These are phyloP conservation scores for Ophion costatus DNA, from an alignment of 2,888 invertebrate genomes.

Conservation along the genomic window DNA sequence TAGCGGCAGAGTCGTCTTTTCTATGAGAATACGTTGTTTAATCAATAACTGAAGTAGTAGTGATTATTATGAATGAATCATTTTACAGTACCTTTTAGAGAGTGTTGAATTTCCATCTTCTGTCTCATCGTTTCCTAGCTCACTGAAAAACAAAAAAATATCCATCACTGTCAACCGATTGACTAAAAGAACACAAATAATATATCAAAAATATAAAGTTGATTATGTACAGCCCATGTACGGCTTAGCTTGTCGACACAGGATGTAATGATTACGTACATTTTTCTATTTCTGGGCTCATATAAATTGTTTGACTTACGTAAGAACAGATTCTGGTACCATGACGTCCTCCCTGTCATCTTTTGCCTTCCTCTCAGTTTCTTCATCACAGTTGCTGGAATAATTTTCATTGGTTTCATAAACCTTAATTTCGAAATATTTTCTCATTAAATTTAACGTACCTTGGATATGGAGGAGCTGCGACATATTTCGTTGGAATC, in stretches of 20 bases:
- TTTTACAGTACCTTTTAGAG: slow-evolving; percentile 14
- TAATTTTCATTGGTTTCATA: slow-evolving; percentile 13
- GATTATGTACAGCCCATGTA: slow-evolving; percentile 8
- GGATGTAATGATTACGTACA: slow-evolving; percentile 18
- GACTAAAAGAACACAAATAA: slow-evolving; percentile 33
- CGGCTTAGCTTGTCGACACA: not conserved
- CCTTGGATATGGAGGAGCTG: slow-evolving; percentile 12
- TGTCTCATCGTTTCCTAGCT: slow-evolving; percentile 12
- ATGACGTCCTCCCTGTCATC: slow-evolving; percentile 18
- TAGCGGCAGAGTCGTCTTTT: slow-evolving; percentile 6
- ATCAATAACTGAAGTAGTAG: too few relatives aligned
- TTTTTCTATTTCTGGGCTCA: slow-evolving; percentile 5
- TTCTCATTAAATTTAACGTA: slow-evolving; percentile 10
- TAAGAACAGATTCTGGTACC: slow-evolving; percentile 12
- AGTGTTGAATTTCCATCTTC: slow-evolving; percentile 23
- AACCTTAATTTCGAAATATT: slow-evolving; percentile 14
- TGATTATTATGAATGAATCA: slow-evolving; percentile 19
- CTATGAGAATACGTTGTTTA: slow-evolving; percentile 12
- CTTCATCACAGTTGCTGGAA: slow-evolving; percentile 5
- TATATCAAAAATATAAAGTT: slow-evolving; percentile 10
- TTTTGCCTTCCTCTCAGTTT: slow-evolving; percentile 13
- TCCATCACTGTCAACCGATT: slow-evolving; percentile 1
- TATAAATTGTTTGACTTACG: slow-evolving; percentile 17
- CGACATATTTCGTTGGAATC: slow-evolving; percentile 2
- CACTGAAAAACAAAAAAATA: slow-evolving; percentile 20